These are phyloP conservation scores for Dasyprocta punctata DNA, from an alignment of 2,113 vertebrate genomes.

Conservation along the genomic window DNA sequence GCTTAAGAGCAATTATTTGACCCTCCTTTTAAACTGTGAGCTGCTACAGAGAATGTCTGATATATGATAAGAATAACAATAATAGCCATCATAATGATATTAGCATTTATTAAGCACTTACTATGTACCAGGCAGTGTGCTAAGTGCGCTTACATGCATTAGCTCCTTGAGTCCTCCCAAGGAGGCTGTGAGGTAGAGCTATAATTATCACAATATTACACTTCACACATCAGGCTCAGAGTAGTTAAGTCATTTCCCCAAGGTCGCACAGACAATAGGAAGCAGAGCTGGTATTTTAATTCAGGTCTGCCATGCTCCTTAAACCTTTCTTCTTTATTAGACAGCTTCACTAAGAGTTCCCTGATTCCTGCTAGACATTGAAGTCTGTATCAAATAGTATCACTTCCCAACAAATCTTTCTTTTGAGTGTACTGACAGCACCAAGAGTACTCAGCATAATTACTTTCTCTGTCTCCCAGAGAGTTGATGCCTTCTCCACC, in stretches of 20 bases:
- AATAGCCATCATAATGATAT: neutral
- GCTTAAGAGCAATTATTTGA: slow-evolving; percentile 10
- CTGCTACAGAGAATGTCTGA: slow-evolving; percentile 21
- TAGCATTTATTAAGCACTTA: slow-evolving; percentile 64
- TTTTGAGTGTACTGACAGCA: slow-evolving; percentile 63
- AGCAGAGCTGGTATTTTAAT: slow-evolving; percentile 43
- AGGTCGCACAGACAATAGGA: slow-evolving; percentile 48
- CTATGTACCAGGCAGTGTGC: slow-evolving; percentile 41
- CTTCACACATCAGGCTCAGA: slow-evolving; percentile 62
- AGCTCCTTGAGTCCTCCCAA: slow-evolving; percentile 14
- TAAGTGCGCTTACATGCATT: slow-evolving; percentile 26
- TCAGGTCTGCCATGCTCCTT: slow-evolving; percentile 4
- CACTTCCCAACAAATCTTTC: slow-evolving; percentile 47
- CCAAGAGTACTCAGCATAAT: slow-evolving; percentile 57
- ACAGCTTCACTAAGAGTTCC: neutral
- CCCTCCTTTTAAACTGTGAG: slow-evolving; percentile 30
- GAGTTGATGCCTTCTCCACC: slow-evolving; percentile 60
- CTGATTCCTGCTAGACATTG: slow-evolving; percentile 11
- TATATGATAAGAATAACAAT: slow-evolving; percentile 15
- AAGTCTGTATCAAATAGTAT: slow-evolving; percentile 62
- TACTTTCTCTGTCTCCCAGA: slow-evolving; percentile 63
- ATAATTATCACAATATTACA: slow-evolving; percentile 15
- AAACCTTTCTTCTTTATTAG: slow-evolving; percentile 41
- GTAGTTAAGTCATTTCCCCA: slow-evolving; percentile 53
- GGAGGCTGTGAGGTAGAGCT: neutral